Evolutionary conservation across 2,113 vertebrate species (phyloP), one percentile per base, ranked within the genome.

Genomic region (Vulpes ferrilata): DNA sequence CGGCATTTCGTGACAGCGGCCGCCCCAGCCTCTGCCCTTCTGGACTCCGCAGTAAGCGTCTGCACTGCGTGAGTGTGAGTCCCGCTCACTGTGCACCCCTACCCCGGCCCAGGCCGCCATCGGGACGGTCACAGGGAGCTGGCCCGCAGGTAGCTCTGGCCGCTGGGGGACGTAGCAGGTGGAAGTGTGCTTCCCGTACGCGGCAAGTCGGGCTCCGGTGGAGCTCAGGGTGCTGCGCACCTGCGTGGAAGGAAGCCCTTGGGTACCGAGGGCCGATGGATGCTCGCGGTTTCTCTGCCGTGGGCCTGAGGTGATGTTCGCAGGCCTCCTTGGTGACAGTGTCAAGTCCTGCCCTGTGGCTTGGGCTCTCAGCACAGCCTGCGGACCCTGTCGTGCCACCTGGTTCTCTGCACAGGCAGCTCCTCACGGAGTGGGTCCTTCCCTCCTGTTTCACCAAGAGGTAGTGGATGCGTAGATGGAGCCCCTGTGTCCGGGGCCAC

Each of bases 201-300:
- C 25, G 6, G 74, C 43, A 8, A 0, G 35, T 23, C 3, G 1
- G 25, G 55, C 69, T 4, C 27, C 1, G 0, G 1, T 0, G 2
- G 35, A 7, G 6, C 69, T 25, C 67, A 12, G 35, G 4, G 4
- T 2, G 17, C 69, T 0, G 0, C 67, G 7, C 1, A 2, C 38
- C 57, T 16, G 12, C 1, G 3, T 9, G 4, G 38, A 23, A 43
- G 43, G 27, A 10, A n/a, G 30, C 57, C 64, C 30, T 17, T 10
- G 20, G 16, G 4, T 6, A n/a, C 20, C 9, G 16, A 64, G 88
- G 87, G 30, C 7, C 0, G 6, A 57, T 6, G 5, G 1, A 12
- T 0, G 5, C 88, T 17, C 1, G 32, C 87, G 38, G 30, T 17
- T 48, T 20, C 65, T n/a, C 53, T n/a, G 53, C 64, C 2, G 0